Evolutionary conservation across 30 jellyfish, hydroid and myxozoan genomes (phyloP), one percentile per base, ranked within the genome.

Genomic region (Aurelia aurita complex sp. Pacific): DNA sequence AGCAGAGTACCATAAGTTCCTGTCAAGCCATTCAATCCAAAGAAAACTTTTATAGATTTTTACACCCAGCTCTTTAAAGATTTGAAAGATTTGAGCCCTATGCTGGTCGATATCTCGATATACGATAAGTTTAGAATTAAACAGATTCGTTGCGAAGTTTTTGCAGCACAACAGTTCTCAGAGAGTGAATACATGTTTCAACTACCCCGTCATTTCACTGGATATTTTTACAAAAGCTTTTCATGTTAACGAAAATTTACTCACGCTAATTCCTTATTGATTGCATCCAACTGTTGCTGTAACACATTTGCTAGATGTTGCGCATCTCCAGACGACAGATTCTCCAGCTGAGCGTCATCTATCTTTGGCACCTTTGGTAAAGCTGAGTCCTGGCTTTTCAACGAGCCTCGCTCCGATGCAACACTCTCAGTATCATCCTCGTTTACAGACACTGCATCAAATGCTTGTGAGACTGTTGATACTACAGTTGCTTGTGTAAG

Each of bases 271-370:
- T 91, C 97, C 35, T 91, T 86, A 64, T 91, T 91, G 69, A 91
- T 91, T 13, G 97, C 97, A 57, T 91, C 96, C 57, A 91, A 85
- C 42, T 91, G 97, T 42, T 85, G 84, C 73, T 91, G 97, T 64
- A 91, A 60, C 18, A 91, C 89, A 66, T 81, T 91, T 43, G 97
- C 97, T 17, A 91, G 67, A 23, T 80, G 89, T 74, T 91, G 97
- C 46, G 97, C 97, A 79, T 91, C 97, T 34, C 90, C 91, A 50
- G 97, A 84, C 43, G 92, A 77, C 67, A 91, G 82, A 64, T 90
- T 23, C 74, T 91, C 97, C 77, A 90, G 67, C 38, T 96, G 70
- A 54, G 89, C 97, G 55, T 85, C 91, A 29, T 74, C 89, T 8
- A 85, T 68, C 35, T 69, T 82, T 18, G 81, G 82, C 18, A 88